Conservation (phyloP, 92 coral and sea anemone genomes). For the Parazoanthus swiftii region DNA sequence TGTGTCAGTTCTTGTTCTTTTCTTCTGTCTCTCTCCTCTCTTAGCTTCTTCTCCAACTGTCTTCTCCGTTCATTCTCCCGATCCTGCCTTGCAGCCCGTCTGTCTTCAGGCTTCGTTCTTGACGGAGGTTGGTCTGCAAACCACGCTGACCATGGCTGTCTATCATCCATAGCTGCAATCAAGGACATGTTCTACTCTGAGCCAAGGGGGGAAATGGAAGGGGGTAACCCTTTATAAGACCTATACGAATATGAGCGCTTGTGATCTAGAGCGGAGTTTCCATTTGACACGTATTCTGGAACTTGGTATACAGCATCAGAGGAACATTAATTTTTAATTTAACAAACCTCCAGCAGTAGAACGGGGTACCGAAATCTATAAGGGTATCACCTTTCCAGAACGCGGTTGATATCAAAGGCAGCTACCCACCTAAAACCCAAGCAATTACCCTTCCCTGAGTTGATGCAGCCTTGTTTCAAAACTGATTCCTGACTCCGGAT, state of each 20-base stretch:
- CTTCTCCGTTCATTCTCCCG: constrained; percentile 68
- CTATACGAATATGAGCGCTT: background rate
- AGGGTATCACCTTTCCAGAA: too few relatives aligned
- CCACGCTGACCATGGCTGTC: constrained; percentile 78
- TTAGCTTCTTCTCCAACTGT: constrained; percentile 48
- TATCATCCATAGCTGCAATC: constrained; percentile 47
- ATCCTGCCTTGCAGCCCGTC: constrained; percentile 73
- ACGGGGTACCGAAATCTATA: background rate
- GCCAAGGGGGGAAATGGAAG: background rate
- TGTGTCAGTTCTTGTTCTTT: background rate
- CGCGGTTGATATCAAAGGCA: too few relatives aligned
- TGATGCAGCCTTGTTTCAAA: too few relatives aligned
- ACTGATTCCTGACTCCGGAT: too few relatives aligned
- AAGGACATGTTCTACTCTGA: background rate
- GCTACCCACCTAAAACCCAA: too few relatives aligned
- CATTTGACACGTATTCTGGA: background rate
- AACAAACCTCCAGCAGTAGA: background rate
- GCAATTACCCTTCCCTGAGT: too few relatives aligned
- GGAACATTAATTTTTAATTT: too few relatives aligned
- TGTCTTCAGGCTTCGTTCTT: constrained; percentile 69
- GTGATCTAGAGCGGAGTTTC: background rate
- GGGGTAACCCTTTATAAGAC: background rate
- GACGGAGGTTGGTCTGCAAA: constrained; percentile 62
- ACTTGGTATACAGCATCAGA: background rate
- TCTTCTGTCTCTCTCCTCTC: constrained; percentile 33